Base-by-base conservation (phyloP, 2,113 vertebrate species). In the Verasper variegatus region DNA sequence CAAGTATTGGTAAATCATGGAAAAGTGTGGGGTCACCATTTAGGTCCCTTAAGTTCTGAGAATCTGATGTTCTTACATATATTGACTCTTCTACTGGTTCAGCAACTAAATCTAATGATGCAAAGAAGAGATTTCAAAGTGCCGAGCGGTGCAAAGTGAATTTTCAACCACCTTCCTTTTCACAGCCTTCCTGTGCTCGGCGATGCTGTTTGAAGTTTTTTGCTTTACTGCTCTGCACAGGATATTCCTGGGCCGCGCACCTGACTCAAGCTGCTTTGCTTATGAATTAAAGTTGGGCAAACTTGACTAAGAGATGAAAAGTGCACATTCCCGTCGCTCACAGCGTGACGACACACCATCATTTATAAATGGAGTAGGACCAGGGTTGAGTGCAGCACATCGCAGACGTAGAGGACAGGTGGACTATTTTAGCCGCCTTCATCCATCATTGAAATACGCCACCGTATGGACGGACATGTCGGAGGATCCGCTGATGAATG, bases 381-480 rank as follows among this genome's bases (percentile, higher is more conserved):
- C 12, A 45, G 31, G 45, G 31, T 31, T 47, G 31, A 35, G 65
- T 31, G 64, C 54, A 21, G 80, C 52, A 24, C 64, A 56, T 74
- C 70, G n/a, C 54, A 37, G 85, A 76, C 42, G 2, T 40, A 55
- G 68, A 71, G 75, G 71, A 62, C 88, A 80, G 81, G 85, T 86
- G 77, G 74, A 85, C 91, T 76, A 81, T 90, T 92, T 90, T 70
- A 85, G 82, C 65, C 42, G 61, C 5, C 18, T 83, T 85, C 91
- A 92, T 91, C 59, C 23, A 87, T 92, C 86, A 83, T 89, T 89
- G 77, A 90, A 86, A 77, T 49, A 60, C 47, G 73, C 76, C 68
- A 68, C 72, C 23, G 68, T 63, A 66, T 57, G 12, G 73, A 81
- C 58, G 27, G 76, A 69, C 78, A 21, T 68, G 78, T 70, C 49